Base-by-base conservation (phyloP, 2,113 vertebrate genomes). In the Rhea pennata region DNA sequence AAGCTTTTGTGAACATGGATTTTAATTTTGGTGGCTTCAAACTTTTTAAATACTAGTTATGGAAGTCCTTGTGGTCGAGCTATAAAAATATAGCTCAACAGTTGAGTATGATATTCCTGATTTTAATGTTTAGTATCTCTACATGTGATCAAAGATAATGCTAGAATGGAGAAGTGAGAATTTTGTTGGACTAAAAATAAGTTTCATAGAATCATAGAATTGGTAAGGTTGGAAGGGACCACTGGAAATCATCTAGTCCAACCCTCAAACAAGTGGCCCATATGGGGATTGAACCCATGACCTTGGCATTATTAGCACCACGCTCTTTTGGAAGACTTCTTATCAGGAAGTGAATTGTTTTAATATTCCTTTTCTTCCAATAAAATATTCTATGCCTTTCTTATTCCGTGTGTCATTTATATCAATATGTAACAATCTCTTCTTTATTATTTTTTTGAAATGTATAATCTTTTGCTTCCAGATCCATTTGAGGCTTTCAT, bases 401-500 rank as follows among this genome's bases (percentile, higher is more conserved):
- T 89, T 84, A 78, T 83, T 93, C 14, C 6, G 36, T 27, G 54
- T 88, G 39, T 71, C 48, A 59, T 78, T 93, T 83, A 17, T 71
- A 87, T 53, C 72, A 66, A 53, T 85, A 46, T 73, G 21, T 91
- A 59, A 54, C 78, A 70, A 27, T 78, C 36, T 80, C 14, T 74
- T 78, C 22, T 77, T 88, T 69, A 87, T 76, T 85, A 51, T 54
- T 50, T 64, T 84, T 90, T 75, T 92, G 84, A 92, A 91, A 93
- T 69, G 61, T 92, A n/a, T 94, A 61, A 92, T 91, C 73, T 95
- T 98, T 50, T 75, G 36, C 78, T 97, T 96, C 92, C 97, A 99
- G 99, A 99, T 99, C 98, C 99, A 48, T 99, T 99, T 97, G 99
- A 99, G 96, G 99, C 99, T 94, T 99, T 99, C 96, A 99, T 99